phyloP scores from a whole-genome alignment of 2,797 vertebrate species.

The Sebastes variabilis region DNA sequence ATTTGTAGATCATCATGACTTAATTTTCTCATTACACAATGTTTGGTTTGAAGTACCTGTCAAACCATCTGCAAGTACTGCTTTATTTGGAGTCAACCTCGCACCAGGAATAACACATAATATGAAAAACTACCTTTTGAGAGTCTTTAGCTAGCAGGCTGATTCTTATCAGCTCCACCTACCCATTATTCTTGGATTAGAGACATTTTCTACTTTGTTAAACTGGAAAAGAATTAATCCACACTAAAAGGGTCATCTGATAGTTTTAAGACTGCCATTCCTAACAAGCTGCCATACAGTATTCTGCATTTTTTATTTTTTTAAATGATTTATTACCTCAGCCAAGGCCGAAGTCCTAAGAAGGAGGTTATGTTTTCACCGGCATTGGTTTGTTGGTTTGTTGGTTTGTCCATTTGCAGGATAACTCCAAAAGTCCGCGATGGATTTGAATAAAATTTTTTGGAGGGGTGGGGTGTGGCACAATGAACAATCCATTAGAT shows the following conservation, averaged over 20 bases:
- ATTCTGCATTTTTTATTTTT: neutral
- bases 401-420: accelerated
- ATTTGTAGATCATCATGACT: neutral
- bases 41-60: neutral
- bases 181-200: neutral
- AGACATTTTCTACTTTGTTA: neutral
- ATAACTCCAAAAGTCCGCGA: no score
- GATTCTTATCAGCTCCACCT: neutral
- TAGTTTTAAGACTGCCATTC: neutral
- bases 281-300: accelerated
- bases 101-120: neutral
- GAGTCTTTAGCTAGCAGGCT: neutral
- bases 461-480: no score
- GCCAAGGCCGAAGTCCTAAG: no score
- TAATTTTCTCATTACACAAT: neutral
- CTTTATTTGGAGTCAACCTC: neutral
- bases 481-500: no score
- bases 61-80: neutral
- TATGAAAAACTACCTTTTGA: neutral
- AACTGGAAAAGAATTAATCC: neutral
- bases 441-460: no score
- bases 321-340: no score
- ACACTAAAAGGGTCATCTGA: neutral
- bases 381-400: no score
- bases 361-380: no score